phyloP scores from a whole-genome alignment of 2,113 vertebrate species.

The Mastomys natalensis region DNA sequence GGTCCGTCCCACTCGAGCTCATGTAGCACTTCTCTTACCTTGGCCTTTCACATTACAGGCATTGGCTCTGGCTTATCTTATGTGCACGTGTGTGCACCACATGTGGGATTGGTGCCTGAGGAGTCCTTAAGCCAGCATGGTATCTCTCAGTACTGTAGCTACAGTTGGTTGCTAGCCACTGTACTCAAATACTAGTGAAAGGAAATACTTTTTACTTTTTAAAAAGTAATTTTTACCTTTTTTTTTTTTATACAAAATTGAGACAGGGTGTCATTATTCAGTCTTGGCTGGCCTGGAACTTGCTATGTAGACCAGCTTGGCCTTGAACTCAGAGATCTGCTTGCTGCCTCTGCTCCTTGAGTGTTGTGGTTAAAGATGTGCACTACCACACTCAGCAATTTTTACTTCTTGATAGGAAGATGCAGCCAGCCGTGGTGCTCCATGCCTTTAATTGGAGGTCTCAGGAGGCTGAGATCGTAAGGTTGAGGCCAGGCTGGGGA shows the following conservation, averaged over 20 bases:
- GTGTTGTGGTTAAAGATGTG: background rate
- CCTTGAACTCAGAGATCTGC: background rate
- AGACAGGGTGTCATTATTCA: background rate
- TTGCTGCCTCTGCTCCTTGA: background rate
- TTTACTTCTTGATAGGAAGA: background rate
- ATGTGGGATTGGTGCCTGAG: background rate
- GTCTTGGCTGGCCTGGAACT: background rate
- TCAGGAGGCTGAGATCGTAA: background rate
- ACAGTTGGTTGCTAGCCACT: background rate
- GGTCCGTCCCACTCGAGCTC: background rate
- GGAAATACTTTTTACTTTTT: background rate
- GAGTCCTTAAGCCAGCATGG: background rate
- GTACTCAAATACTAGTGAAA: background rate
- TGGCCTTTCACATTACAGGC: background rate
- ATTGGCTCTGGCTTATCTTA: background rate
- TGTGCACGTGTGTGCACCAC: background rate
- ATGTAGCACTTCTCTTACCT: background rate
- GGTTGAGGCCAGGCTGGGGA: background rate
- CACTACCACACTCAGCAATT: background rate
- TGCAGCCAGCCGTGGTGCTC: background rate
- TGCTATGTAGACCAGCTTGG: background rate
- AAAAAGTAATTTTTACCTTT: background rate
- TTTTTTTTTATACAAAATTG: background rate
- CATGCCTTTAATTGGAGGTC: background rate
- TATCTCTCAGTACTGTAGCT: background rate